phyloP scores from a whole-genome alignment of 2,113 vertebrate genomes.

The Poeciliopsis turrubarensis region DNA sequence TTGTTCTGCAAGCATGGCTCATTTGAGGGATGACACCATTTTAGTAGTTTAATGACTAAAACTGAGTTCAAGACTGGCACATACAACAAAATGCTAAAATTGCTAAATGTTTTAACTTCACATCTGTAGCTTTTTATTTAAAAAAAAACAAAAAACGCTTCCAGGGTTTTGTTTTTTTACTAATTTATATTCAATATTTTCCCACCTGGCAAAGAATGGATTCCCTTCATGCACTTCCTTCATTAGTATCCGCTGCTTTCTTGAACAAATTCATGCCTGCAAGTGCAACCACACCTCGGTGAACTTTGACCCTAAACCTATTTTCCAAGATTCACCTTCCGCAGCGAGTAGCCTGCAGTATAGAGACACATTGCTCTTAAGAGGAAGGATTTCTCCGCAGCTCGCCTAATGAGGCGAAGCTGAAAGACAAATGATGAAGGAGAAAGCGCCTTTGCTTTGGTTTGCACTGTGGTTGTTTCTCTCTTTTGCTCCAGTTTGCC shows the following conservation, averaged over 20 bases:
- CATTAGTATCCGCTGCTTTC: background rate
- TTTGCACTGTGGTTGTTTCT: slow-evolving; percentile 1
- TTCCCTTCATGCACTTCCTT: background rate
- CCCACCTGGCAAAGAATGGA: slow-evolving; percentile 20
- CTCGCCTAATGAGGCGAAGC: background rate
- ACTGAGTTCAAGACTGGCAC: no score
- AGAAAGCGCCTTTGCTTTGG: slow-evolving; percentile 8
- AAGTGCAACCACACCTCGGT: slow-evolving; percentile 29
- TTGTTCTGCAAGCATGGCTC: no score
- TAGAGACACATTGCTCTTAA: no score
- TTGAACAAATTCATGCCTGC: background rate
- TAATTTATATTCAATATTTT: background rate
- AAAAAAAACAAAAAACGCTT: no score
- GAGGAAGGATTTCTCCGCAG: background rate
- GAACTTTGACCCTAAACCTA: slow-evolving; percentile 43
- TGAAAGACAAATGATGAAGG: slow-evolving; percentile 15
- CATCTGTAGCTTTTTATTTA: background rate
- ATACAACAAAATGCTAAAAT: no score
- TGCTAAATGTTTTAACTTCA: background rate
- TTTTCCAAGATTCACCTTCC: slow-evolving; percentile 24
- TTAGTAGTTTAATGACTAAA: no score
- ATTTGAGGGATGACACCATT: no score
- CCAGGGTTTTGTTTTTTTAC: background rate
- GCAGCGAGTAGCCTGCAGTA: background rate
- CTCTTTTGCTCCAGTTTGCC: slow-evolving; percentile 29